Percentiles rank a stretch among this genome's conserved stretches.
Conservation (phyloP, 2,113 vertebrate species). For the Smithornis capensis region DNA sequence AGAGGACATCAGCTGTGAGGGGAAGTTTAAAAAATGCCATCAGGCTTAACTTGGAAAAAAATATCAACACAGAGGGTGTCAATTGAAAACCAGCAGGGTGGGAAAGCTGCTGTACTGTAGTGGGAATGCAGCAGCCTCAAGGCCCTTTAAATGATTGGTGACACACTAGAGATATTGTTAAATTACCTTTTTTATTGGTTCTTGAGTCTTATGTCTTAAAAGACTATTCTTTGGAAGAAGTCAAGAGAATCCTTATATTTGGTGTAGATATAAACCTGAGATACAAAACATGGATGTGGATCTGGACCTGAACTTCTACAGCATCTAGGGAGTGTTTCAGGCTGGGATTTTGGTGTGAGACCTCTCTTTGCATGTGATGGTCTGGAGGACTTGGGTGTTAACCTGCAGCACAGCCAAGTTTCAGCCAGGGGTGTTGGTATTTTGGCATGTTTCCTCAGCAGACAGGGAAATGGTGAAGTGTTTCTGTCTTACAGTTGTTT, state of each 20-base stretch:
- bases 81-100: constrained; percentile 71
- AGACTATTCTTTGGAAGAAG: constrained; percentile 70
- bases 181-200: constrained; percentile 79
- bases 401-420: constrained; percentile 52
- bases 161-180: constrained; percentile 71
- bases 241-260: constrained; percentile 65
- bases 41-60: not conserved
- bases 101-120: constrained; percentile 26
- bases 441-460: constrained; percentile 54
- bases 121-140: constrained; percentile 57
- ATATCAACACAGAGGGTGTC: constrained; percentile 47
- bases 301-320: not conserved
- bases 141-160: constrained; percentile 73
- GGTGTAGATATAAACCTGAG: constrained; percentile 12
- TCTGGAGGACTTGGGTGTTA: constrained; percentile 1
- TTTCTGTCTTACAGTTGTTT: not conserved
- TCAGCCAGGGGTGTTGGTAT: constrained; percentile 21
- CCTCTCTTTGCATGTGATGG: not conserved
- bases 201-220: constrained; percentile 69
- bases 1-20: not conserved
- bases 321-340: not conserved
- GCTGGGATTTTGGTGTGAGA: not conserved
- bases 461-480: not conserved
- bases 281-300: constrained; percentile 4
- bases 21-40: constrained; percentile 12